Conservation (phyloP, 2,797 vertebrate genomes). For the Prionace glauca region DNA sequence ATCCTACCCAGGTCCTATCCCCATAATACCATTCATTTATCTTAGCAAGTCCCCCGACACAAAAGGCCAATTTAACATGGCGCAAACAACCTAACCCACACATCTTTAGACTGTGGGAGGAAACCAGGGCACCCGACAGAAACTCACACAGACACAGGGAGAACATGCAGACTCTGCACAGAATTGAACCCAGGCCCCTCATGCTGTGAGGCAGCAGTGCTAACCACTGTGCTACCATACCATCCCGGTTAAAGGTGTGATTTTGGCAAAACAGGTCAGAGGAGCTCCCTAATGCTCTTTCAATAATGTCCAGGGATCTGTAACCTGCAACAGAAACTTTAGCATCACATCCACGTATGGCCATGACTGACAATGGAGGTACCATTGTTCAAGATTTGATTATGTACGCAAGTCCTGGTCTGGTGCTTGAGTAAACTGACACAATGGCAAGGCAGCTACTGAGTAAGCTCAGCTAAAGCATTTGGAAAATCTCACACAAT, state of each 20-base stretch:
- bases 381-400: neutral
- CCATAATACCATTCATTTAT: too few relatives aligned
- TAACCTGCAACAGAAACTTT: neutral
- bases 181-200: too few relatives aligned
- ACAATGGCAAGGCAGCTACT: neutral
- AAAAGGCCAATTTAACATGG: too few relatives aligned
- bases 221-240: too few relatives aligned
- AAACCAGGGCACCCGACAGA: too few relatives aligned
- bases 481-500: neutral
- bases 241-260: neutral
- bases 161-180: too few relatives aligned
- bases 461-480: neutral
- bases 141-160: too few relatives aligned
- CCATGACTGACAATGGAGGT: neutral
- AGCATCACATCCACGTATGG: neutral
- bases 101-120: too few relatives aligned
- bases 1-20: too few relatives aligned
- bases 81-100: too few relatives aligned
- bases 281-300: neutral
- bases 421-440: neutral
- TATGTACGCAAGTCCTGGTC: neutral
- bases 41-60: too few relatives aligned
- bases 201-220: too few relatives aligned
- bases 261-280: neutral
- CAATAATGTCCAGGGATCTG: neutral